Evolutionary conservation across 2,797 vertebrate genomes (phyloP), one percentile per base, ranked within the genome.

Genomic region (Tarsius wallacei): DNA sequence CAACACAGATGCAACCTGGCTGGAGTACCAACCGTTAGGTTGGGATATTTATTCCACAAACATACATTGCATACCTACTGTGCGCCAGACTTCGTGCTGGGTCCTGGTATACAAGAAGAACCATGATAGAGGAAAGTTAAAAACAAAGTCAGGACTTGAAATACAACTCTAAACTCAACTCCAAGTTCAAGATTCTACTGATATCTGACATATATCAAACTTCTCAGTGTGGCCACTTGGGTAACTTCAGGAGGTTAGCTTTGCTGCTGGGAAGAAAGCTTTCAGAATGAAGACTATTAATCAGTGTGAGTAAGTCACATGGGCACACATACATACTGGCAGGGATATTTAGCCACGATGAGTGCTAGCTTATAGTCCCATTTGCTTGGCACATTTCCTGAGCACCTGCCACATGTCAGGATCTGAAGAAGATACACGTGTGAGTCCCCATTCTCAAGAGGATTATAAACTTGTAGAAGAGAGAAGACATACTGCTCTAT

Each of bases 191-290:
- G 42, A 22, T 33, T 87, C 89, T 64, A 26, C 63, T 90, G 51
- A 82, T 22, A 87, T 24, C 87, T 78, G 36, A 90, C 49, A 33
- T 71, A 12, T 74, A 53, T 21, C 51, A 68, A 68, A 42, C 17
- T 61, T 53, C 15, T 74, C 71, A 88, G 51, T 9, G 4, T 74
- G 28, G 26, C 42, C 61, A 42, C 78, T 24, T 63, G 11, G 47
- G 19, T 91, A 73, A 83, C 36, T 66, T 90, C 17, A 59, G 31
- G 19, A 42, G 21, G 24, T 91, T 31, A 85, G 13, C 82, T 53
- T 88, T 93, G 63, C 49, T 53, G 22, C 33, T 90, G 31, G 68
- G 47, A 94, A 70, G 42, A 78, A 36, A 80, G 63, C 49, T 87
- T 61, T 78, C 57, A 66, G n/a, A 80, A 88, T 51, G 19, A 84